Evolutionary conservation across 1,140 invertebrate species (phyloP).

Genomic region (Zophobas morio): DNA sequence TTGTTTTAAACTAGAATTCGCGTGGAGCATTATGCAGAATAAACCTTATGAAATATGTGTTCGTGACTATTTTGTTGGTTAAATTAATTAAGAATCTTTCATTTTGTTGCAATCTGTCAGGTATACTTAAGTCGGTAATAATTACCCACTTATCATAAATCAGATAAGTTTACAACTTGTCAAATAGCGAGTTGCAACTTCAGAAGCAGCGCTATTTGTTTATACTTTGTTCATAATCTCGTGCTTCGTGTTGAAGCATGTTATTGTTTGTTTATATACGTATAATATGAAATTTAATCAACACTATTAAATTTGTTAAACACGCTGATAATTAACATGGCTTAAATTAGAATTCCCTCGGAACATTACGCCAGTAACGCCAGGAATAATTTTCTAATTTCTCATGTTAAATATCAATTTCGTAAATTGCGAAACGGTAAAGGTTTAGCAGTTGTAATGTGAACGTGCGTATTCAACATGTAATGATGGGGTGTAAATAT

Average conservation of each 20-base stretch:
- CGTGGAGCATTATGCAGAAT: neutral
- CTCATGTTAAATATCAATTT: constrained; percentile 37
- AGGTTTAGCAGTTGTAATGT: constrained; percentile 15
- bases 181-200: no score
- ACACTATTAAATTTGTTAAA: constrained; percentile 11
- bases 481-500: constrained; percentile 27
- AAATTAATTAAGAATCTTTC: neutral
- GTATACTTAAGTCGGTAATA: no score
- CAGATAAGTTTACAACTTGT: no score
- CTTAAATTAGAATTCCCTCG: constrained; percentile 9
- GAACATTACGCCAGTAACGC: constrained; percentile 21
- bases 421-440: constrained; percentile 35
- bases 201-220: no score
- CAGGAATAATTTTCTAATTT: constrained; percentile 25
- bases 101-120: neutral
- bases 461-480: constrained; percentile 5
- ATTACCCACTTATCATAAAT: no score
- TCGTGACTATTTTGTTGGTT: neutral
- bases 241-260: neutral
- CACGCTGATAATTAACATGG: constrained; percentile 9
- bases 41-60: neutral
- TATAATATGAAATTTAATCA: constrained; percentile 13
- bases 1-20: neutral
- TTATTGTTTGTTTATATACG: constrained; percentile 10
- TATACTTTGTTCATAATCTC: neutral